Conservation (phyloP, 1,140 invertebrate genomes). For the Octopus bimaculoides region DNA sequence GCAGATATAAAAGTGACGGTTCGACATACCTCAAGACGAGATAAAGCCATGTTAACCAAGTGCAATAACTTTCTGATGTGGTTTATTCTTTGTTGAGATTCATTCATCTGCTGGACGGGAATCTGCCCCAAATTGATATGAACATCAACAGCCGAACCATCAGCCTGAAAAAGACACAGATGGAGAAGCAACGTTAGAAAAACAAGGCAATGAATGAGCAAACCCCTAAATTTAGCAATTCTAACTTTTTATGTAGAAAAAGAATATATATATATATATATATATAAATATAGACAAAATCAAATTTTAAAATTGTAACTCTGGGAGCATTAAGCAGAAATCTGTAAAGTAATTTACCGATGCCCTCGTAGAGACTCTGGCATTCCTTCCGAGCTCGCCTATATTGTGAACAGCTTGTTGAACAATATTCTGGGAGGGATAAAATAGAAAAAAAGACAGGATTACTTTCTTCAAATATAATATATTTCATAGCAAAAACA, state of each 20-base stretch:
- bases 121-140: conserved; percentile 57
- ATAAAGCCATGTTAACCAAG: background rate
- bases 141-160: conserved; percentile 57
- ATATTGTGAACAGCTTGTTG: conserved; percentile 51
- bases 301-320: no score
- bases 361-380: conserved; percentile 51
- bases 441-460: no score
- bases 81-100: background rate
- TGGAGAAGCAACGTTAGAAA: no score
- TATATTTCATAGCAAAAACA: no score
- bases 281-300: no score
- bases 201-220: no score
- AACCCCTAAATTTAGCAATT: no score
- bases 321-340: background rate
- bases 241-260: no score
- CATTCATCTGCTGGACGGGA: conserved; percentile 16
- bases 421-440: conserved; percentile 48
- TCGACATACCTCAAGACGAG: background rate
- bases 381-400: conserved; percentile 55
- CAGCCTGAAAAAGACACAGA: conserved; percentile 38
- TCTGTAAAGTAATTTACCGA: conserved; percentile 38
- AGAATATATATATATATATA: no score
- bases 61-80: background rate
- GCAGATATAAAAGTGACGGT: no score
- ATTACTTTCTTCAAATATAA: no score